These are phyloP conservation scores for Drosophila rhopaloa DNA, from an alignment of 1,140 invertebrate genomes.

Conservation along the genomic window DNA sequence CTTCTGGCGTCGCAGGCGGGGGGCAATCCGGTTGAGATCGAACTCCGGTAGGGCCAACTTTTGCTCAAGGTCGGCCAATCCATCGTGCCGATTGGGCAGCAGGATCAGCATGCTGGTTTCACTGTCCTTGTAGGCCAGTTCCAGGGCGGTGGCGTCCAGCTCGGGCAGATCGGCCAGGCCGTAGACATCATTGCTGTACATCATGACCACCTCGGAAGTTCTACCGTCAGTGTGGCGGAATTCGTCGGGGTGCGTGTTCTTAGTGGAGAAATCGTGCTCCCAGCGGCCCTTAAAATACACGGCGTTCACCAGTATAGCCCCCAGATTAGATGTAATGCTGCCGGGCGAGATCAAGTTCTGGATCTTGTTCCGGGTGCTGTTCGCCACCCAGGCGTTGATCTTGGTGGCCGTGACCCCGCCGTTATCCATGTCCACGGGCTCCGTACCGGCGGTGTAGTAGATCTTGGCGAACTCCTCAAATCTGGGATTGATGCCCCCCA, in stretches of 20 bases:
- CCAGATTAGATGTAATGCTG: conserved; percentile 44
- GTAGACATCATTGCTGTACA: conserved; percentile 73
- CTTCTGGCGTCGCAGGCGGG: conserved; percentile 42
- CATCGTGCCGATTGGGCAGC: conserved; percentile 65
- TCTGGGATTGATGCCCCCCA: conserved; percentile 28
- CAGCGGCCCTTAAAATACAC: conserved; percentile 77
- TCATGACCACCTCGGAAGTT: conserved; percentile 63
- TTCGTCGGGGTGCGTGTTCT: conserved; percentile 47
- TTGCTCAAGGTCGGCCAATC: conserved; percentile 56
- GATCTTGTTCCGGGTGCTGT: conserved; percentile 53
- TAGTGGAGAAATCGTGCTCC: conserved; percentile 64
- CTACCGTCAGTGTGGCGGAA: conserved; percentile 38
- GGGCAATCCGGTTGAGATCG: conserved; percentile 57
- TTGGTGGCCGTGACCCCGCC: conserved; percentile 6
- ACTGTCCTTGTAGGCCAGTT: conserved; percentile 59
- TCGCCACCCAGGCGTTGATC: conserved; percentile 68
- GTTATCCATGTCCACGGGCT: conserved; percentile 48
- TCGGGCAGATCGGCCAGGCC: conserved; percentile 65
- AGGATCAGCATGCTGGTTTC: conserved; percentile 66
- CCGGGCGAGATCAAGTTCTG: conserved; percentile 26
- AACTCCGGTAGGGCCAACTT: conserved; percentile 11
- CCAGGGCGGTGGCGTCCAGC: conserved; percentile 61
- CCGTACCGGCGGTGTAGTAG: conserved; percentile 39
- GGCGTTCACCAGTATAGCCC: conserved; percentile 65
- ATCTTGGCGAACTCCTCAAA: conserved; percentile 6